Conservation (phyloP, 2,797 vertebrate genomes). For the Sibirionetta formosa region DNA sequence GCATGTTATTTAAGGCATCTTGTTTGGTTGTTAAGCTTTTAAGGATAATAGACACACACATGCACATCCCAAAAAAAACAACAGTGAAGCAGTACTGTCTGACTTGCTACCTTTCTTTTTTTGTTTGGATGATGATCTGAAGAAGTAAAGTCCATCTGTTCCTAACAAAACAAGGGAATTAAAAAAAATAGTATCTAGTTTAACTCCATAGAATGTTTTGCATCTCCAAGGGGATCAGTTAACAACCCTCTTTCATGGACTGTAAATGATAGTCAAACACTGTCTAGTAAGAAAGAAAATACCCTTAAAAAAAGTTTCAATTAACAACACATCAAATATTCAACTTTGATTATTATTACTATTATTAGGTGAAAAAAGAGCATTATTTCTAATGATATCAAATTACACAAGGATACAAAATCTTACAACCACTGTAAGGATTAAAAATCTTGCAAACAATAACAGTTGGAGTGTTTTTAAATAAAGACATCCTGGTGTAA, state of each 20-base stretch:
- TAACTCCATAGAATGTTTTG: constrained; percentile 25
- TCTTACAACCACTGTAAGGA: background rate
- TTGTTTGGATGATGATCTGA: constrained; percentile 93
- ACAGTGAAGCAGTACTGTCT: constrained; percentile 21
- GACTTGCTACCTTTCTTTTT: constrained; percentile 91
- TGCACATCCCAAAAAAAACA: constrained; percentile 36
- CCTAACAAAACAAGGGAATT: constrained; percentile 83
- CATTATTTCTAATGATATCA: background rate
- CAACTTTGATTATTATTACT: background rate
- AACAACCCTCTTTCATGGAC: background rate
- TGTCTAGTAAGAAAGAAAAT: background rate
- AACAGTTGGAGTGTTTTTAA: background rate
- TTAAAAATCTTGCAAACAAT: background rate
- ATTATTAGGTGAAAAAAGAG: background rate
- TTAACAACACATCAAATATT: background rate
- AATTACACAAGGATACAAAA: background rate
- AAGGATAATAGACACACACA: background rate
- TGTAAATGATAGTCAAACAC: constrained; percentile 12
- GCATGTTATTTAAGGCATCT: background rate
- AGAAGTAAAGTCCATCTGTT: constrained; percentile 92
- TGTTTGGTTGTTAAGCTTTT: background rate
- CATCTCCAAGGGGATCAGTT: background rate
- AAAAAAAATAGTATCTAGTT: constrained; percentile 61
- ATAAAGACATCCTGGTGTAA: background rate
- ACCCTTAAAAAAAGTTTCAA: background rate